These are phyloP conservation scores for Platynereis dumerilii DNA, from an alignment of 2,888 invertebrate genomes.

Conservation along the genomic window DNA sequence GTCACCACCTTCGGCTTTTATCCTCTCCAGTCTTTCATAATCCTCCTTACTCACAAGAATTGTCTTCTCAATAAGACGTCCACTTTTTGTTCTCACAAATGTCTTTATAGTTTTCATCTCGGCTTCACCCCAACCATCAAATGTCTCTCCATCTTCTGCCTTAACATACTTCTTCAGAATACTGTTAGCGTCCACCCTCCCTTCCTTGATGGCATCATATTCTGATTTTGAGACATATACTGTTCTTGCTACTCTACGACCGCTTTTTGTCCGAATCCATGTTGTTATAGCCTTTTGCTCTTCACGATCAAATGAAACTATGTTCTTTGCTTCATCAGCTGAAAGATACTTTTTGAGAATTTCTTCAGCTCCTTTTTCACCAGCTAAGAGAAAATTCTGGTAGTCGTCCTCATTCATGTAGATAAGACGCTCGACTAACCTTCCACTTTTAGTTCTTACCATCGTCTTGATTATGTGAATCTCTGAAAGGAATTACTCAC, in stretches of 20 bases:
- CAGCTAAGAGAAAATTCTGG: slow-evolving; percentile 31
- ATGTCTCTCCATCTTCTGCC: slow-evolving; percentile 47
- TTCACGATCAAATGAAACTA: slow-evolving; percentile 61
- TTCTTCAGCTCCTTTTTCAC: slow-evolving; percentile 31
- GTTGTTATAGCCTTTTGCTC: slow-evolving; percentile 60
- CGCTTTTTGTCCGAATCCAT: slow-evolving; percentile 60
- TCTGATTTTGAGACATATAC: slow-evolving; percentile 59
- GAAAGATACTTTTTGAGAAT: slow-evolving; percentile 53
- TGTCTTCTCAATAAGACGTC: slow-evolving; percentile 57
- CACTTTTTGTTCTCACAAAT: slow-evolving; percentile 60
- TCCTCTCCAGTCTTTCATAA: slow-evolving; percentile 47
- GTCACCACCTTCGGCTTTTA: slow-evolving; percentile 53
- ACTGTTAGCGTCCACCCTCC: slow-evolving; percentile 44
- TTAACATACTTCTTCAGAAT: slow-evolving; percentile 53
- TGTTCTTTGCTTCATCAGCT: slow-evolving; percentile 44
- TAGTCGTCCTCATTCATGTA: slow-evolving; percentile 45
- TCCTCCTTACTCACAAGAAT: slow-evolving; percentile 59
- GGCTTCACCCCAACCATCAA: slow-evolving; percentile 61
- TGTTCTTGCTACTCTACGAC: slow-evolving; percentile 53
- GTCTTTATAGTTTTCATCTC: slow-evolving; percentile 61
- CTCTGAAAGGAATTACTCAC: slow-evolving; percentile 33
- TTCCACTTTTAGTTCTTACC: slow-evolving; percentile 44
- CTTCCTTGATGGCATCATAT: slow-evolving; percentile 56
- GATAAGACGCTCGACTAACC: slow-evolving; percentile 41
- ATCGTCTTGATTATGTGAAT: slow-evolving; percentile 44